These are phyloP conservation scores for Pyrocoelia pectoralis DNA, from an alignment of 2,888 invertebrate genomes.

Conservation along the genomic window DNA sequence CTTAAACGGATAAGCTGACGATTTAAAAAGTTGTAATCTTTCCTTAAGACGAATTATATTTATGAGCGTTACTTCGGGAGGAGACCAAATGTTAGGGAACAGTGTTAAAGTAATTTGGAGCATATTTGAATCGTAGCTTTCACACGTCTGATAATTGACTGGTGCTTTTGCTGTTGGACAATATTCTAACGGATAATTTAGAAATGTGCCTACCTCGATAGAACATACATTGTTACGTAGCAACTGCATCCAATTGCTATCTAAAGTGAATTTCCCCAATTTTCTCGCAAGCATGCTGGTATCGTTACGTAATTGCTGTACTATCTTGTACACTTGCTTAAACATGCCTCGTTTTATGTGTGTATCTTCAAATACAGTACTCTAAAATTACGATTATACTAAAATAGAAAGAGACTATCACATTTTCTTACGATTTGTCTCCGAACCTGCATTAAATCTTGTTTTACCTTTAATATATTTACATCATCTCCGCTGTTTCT, in stretches of 20 bases:
- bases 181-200: constrained; percentile 34
- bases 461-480: background rate
- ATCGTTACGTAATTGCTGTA: constrained; percentile 20
- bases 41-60: background rate
- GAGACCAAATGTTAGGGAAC: background rate
- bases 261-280: constrained; percentile 25
- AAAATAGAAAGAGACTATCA: no score
- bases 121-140: background rate
- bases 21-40: background rate
- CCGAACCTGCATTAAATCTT: background rate
- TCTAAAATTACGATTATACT: no score
- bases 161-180: constrained; percentile 17
- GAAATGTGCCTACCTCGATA: constrained; percentile 27
- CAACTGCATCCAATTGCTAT: constrained; percentile 29
- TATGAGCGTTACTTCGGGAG: background rate
- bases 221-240: constrained; percentile 15
- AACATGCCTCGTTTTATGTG: background rate
- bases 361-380: no score
- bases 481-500: background rate
- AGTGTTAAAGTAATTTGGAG: background rate
- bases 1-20: background rate
- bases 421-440: background rate
- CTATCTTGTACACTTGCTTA: constrained; percentile 17
- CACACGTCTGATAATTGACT: background rate
- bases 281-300: constrained; percentile 19